Evolutionary conservation across 1,140 invertebrate genomes (phyloP).

Genomic region (silkworm (Bombyx mori)): DNA sequence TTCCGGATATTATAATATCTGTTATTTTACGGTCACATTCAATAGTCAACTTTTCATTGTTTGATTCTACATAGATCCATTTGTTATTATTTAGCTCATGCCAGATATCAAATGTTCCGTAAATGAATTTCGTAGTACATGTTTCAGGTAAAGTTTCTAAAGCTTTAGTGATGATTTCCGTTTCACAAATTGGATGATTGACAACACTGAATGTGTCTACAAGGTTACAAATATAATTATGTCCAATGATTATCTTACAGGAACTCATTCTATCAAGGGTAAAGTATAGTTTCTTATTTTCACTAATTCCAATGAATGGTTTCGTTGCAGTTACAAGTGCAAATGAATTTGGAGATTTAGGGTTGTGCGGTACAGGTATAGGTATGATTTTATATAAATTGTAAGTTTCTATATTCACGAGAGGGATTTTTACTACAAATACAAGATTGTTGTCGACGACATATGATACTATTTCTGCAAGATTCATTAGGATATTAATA

Average conservation of each 20-base stretch:
- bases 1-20: no score
- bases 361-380: conserved; percentile 9
- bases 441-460: conserved; percentile 7
- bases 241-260: conserved; percentile 5
- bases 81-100: conserved; percentile 12
- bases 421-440: conserved; percentile 10
- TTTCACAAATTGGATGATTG: conserved; percentile 13
- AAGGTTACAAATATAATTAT: conserved; percentile 6
- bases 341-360: conserved; percentile 5
- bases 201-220: background rate
- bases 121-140: conserved; percentile 12
- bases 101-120: conserved; percentile 15
- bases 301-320: conserved; percentile 7
- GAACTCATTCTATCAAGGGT: conserved; percentile 4
- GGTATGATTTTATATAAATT: conserved; percentile 12
- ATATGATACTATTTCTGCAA: conserved; percentile 4
- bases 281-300: conserved; percentile 10
- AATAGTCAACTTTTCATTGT: background rate
- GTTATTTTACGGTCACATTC: no score
- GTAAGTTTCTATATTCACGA: conserved; percentile 9
- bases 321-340: conserved; percentile 6
- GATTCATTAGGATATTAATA: conserved; percentile 8
- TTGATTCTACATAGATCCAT: conserved; percentile 17
- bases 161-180: conserved; percentile 10
- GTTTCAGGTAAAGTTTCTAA: conserved; percentile 3